Evolutionary conservation across 2,888 invertebrate genomes (phyloP), one percentile per base, ranked within the genome.

Genomic region (Branchipolynoe longqiensis): DNA sequence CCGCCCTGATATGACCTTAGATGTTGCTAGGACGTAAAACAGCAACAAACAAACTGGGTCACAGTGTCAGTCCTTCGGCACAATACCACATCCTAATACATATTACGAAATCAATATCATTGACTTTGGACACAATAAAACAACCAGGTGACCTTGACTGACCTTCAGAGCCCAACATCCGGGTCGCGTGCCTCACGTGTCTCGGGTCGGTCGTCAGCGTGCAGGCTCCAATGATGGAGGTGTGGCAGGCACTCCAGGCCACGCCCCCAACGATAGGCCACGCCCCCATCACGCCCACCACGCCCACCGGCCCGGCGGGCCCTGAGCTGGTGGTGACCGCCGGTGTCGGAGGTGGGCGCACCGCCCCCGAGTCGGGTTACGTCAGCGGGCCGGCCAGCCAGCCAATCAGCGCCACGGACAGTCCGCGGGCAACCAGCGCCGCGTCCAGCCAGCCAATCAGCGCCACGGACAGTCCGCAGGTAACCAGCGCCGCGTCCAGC

Each of bases 161-260:
- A 18, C 58, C 69, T 6, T 36, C 90, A 94, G 94, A 94, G 89
- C 91, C 93, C 0, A 94, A 94, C 90, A 92, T 94, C 1, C 90
- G 93, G n/a, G 94, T 94, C 2, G 94, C 93, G 0, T 92, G 92
- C 85, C 90, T 94, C 84, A 93, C 94, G 0, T 92, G 93, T 82
- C 90, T 94, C 36, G 94, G 94, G 0, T 90, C 93, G 0, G 90
- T 94, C 81, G 91, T 92, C 4, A 90, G 91, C 31, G 91, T 93
- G n/a, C 93, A 93, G 85, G 93, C 93, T 3, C 92, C 93, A 0
- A 86, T 93, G 41, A 87, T 92, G 87, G 94, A 94, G 87, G 92
- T 94, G 18, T 91, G 92, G 83, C 91, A 93, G 86, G 91, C 93
- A 25, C 89, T 93, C 8, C 91, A 90, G 84, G 88, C 69, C 33